Evolutionary conservation across 2,797 vertebrate species (phyloP).

Genomic region (Rhabdophis nuchalis): DNA sequence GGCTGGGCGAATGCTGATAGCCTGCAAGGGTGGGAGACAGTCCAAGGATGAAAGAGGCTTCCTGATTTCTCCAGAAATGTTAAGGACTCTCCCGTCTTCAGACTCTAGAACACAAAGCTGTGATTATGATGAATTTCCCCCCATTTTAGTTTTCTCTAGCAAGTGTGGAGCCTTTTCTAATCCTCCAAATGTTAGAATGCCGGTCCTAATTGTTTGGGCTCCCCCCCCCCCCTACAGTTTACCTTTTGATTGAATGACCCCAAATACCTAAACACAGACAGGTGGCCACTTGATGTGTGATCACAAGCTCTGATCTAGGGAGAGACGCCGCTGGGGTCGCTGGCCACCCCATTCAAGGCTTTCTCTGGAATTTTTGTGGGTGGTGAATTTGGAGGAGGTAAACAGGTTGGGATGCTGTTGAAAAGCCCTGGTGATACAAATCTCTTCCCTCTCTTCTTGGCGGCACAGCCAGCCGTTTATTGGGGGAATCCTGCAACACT

Average conservation of each 20-base stretch:
- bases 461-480: too few relatives aligned
- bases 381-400: not conserved
- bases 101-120: not conserved
- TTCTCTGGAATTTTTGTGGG: not conserved
- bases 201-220: not conserved
- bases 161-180: too few relatives aligned
- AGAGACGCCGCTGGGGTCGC: not conserved
- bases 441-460: not conserved
- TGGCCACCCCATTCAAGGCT: not conserved
- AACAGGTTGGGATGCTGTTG: not conserved
- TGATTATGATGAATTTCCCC: not conserved
- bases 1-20: too few relatives aligned
- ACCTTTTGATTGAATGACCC: not conserved
- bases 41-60: not conserved
- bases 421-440: not conserved
- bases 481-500: not conserved
- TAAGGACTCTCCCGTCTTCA: not conserved
- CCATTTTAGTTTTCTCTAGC: not conserved
- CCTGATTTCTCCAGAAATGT: not conserved
- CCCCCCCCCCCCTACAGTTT: not conserved
- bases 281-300: not conserved
- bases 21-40: rapidly evolving
- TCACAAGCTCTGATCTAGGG: not conserved
- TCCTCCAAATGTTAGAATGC: not conserved
- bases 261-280: not conserved